Conservation (phyloP, 2,888 invertebrate species). For the Melolontha melolontha region DNA sequence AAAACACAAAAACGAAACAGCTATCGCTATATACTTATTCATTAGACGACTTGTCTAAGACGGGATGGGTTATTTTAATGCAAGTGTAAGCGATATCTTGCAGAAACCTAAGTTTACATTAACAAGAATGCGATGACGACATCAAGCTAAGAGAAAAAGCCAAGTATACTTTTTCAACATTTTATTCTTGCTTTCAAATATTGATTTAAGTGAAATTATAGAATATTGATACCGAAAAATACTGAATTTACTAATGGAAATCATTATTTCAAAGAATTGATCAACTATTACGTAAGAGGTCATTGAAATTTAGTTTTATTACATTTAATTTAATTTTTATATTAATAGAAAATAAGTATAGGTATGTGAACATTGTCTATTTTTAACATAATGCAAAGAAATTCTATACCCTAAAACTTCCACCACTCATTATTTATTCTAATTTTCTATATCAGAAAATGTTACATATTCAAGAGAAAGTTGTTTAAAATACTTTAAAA, state of each 20-base stretch:
- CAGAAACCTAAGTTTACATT: conserved; percentile 17
- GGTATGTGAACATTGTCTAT: no score
- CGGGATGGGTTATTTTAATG: conserved; percentile 8
- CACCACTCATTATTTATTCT: no score
- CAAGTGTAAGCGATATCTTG: conserved; percentile 16
- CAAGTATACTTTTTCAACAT: conserved; percentile 5
- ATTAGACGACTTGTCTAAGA: conserved; percentile 3
- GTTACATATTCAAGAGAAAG: no score
- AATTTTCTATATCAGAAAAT: no score
- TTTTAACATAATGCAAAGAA: not conserved
- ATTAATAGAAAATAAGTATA: no score
- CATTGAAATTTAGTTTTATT: no score
- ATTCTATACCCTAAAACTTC: no score
- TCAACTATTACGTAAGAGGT: no score
- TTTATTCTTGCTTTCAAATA: not conserved
- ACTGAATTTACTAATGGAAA: not conserved
- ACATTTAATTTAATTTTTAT: not conserved
- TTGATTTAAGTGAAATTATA: no score
- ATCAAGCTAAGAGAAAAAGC: conserved; percentile 8
- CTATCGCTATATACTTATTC: not conserved
- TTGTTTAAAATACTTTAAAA: not conserved
- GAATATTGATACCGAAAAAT: no score
- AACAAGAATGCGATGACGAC: conserved; percentile 30
- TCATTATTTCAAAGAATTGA: not conserved
- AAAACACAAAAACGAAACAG: not conserved